Percentiles rank a stretch among this genome's conserved stretches.
phyloP scores from a whole-genome alignment of 1,140 invertebrate species.

The Hestina assimilis region DNA sequence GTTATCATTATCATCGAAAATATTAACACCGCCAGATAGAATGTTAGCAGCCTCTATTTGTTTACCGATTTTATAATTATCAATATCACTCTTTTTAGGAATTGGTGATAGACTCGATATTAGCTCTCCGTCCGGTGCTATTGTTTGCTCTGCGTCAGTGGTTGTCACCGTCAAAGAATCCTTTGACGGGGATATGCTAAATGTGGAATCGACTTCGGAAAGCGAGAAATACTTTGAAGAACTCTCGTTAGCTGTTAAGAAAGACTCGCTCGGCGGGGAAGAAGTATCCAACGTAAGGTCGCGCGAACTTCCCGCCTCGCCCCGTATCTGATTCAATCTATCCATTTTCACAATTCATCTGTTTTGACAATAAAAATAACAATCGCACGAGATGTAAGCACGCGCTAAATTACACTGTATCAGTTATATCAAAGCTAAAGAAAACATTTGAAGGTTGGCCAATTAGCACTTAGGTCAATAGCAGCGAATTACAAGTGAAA shows the following conservation, averaged over 20 bases:
- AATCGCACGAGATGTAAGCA: conserved; percentile 27
- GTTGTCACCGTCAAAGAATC: conserved; percentile 37
- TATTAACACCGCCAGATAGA: conserved; percentile 70
- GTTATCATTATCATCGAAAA: conserved; percentile 76
- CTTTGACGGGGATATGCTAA: conserved; percentile 57
- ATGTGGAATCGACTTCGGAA: conserved; percentile 66
- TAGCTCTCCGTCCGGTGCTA: conserved; percentile 38
- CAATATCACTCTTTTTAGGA: conserved; percentile 56
- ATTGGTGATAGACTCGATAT: conserved; percentile 63
- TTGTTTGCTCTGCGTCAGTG: conserved; percentile 34
- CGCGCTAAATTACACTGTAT: conserved; percentile 31
- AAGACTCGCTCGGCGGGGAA: conserved; percentile 56
- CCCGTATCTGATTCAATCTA: conserved; percentile 68
- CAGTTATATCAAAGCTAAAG: conserved; percentile 38
- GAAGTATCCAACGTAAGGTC: conserved; percentile 63
- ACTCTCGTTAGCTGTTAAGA: conserved; percentile 69
- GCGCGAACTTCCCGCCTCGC: conserved; percentile 52
- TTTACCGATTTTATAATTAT: conserved; percentile 63
- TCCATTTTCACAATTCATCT: conserved; percentile 75
- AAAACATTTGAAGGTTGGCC: conserved; percentile 66
- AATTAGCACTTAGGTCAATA: conserved; percentile 76
- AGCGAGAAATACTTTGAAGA: conserved; percentile 72
- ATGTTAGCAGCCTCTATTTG: conserved; percentile 74
- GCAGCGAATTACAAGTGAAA: conserved; percentile 70
- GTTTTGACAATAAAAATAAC: conserved; percentile 55